These are phyloP conservation scores for Bombus superbus DNA, from an alignment of 1,140 invertebrate genomes.

Conservation along the genomic window DNA sequence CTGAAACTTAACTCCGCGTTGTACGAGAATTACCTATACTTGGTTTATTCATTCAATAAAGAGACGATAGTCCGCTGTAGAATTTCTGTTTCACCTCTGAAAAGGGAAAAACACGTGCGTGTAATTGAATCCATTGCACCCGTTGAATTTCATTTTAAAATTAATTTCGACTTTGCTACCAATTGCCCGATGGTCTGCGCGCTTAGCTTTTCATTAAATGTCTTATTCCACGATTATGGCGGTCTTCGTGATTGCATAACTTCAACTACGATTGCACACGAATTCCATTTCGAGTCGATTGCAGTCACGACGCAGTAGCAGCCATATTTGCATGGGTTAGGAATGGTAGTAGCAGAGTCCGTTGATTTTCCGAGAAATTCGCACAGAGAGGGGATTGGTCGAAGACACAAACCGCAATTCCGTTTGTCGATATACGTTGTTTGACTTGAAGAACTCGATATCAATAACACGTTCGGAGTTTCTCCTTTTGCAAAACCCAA, in stretches of 20 bases:
- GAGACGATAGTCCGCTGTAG: neutral
- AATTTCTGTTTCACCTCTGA: neutral
- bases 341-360: slow-evolving; percentile 64
- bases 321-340: slow-evolving; percentile 73
- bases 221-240: slow-evolving; percentile 63
- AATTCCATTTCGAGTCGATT: slow-evolving; percentile 69
- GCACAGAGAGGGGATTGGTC: slow-evolving; percentile 45
- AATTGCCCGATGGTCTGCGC: slow-evolving; percentile 41
- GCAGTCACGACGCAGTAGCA: slow-evolving; percentile 64
- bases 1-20: neutral
- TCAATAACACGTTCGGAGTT: slow-evolving; percentile 30
- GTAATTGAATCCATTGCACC: slow-evolving; percentile 36
- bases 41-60: neutral
- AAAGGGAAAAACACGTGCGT: slow-evolving; percentile 17
- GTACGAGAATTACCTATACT: neutral
- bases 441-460: slow-evolving; percentile 70
- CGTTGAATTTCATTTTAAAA: slow-evolving; percentile 50
- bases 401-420: slow-evolving; percentile 64
- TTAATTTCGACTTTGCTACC: slow-evolving; percentile 54
- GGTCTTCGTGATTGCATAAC: slow-evolving; percentile 61
- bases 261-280: slow-evolving; percentile 67
- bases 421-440: slow-evolving; percentile 49
- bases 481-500: neutral
- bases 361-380: slow-evolving; percentile 68
- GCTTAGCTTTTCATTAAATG: slow-evolving; percentile 58